A percentile compares a stretch with the other conserved stretches of the same genome.
phyloP scores from a whole-genome alignment of 1,140 invertebrate genomes.

The Heliconius congener region DNA sequence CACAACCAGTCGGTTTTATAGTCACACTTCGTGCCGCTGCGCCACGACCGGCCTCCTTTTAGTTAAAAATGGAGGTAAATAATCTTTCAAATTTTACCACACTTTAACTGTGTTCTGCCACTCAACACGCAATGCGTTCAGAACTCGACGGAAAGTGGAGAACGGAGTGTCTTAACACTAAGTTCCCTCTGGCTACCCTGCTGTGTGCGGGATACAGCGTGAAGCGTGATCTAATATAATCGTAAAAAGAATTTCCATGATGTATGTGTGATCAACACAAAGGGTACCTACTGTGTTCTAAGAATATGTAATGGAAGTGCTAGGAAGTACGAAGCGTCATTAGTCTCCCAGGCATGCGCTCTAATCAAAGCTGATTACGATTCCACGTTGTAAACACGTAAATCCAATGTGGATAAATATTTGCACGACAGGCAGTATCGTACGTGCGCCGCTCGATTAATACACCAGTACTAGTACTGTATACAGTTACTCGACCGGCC shows the following conservation, averaged over 20 bases:
- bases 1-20: too few relatives aligned
- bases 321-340: slow-evolving; percentile 39
- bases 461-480: slow-evolving; percentile 37
- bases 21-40: too few relatives aligned
- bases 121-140: too few relatives aligned
- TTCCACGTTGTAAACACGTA: slow-evolving; percentile 72
- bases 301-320: slow-evolving; percentile 1
- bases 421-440: slow-evolving; percentile 74
- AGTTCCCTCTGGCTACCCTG: too few relatives aligned
- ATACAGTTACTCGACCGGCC: slow-evolving; percentile 66
- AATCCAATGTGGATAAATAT: slow-evolving; percentile 77
- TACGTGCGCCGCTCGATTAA: slow-evolving; percentile 65
- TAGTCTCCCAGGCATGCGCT: slow-evolving; percentile 43
- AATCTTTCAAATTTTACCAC: not conserved
- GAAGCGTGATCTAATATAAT: too few relatives aligned
- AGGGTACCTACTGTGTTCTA: not conserved
- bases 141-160: too few relatives aligned
- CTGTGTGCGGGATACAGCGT: too few relatives aligned
- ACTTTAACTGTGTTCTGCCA: not conserved
- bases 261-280: not conserved
- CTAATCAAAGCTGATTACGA: slow-evolving; percentile 76
- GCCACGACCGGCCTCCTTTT: not conserved
- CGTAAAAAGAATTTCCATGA: not conserved
- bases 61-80: not conserved
- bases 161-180: too few relatives aligned